These are phyloP conservation scores for Crax fasciolata DNA, from an alignment of 2,797 vertebrate species.

Conservation along the genomic window DNA sequence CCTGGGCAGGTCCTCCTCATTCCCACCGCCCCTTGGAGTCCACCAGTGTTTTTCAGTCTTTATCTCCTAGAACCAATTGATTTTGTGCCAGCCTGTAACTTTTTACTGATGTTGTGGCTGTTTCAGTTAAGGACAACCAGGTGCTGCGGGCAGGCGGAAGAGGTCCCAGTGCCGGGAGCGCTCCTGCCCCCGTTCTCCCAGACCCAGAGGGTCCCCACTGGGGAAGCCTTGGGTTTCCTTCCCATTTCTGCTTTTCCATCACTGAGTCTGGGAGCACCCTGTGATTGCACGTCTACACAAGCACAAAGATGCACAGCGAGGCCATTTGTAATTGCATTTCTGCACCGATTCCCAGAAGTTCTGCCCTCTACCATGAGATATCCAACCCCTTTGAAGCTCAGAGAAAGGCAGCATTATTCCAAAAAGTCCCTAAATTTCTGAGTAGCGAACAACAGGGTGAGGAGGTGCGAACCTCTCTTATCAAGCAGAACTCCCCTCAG, in stretches of 20 bases:
- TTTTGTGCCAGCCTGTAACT: constrained; percentile 80
- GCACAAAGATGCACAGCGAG: rapidly evolving
- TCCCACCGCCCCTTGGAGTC: constrained; percentile 73
- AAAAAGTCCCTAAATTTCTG: not conserved
- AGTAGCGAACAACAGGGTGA: rapidly evolving
- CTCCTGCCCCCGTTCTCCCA: not conserved
- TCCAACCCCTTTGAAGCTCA: not conserved
- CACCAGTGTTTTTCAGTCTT: constrained; percentile 75
- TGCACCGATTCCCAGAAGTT: not conserved
- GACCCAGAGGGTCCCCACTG: rapidly evolving
- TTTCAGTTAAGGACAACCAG: constrained; percentile 81
- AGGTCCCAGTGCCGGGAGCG: not conserved
- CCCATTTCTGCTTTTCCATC: not conserved
- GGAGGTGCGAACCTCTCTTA: not conserved
- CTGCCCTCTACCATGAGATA: not conserved
- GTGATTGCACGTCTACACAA: rapidly evolving
- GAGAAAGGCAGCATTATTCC: not conserved
- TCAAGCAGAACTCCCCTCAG: not conserved
- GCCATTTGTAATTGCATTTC: not conserved
- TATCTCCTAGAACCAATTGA: constrained; percentile 83
- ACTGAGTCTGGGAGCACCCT: rapidly evolving
- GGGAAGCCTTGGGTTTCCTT: not conserved
- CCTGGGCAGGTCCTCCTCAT: constrained; percentile 67
- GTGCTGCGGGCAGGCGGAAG: constrained; percentile 50
- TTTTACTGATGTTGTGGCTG: constrained; percentile 80